phyloP scores from a whole-genome alignment of 2,113 vertebrate species.

The Ptilonorhynchus violaceus region DNA sequence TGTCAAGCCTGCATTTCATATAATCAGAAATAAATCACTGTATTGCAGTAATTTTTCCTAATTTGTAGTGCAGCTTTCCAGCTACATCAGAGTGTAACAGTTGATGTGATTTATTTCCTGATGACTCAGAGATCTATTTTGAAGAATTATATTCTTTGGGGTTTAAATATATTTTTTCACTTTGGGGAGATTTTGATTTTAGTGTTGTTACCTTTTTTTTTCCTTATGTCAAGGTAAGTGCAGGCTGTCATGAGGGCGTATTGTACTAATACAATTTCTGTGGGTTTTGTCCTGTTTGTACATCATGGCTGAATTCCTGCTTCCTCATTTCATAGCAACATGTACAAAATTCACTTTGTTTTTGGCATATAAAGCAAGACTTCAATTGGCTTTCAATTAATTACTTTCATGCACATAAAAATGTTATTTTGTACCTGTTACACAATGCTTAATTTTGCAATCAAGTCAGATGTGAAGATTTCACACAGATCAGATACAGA shows the following conservation, averaged over 20 bases:
- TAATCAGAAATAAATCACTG: neutral
- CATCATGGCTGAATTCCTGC: neutral
- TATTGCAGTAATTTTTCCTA: neutral
- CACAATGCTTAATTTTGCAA: neutral
- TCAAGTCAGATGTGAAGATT: neutral
- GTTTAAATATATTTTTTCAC: neutral
- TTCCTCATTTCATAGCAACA: neutral
- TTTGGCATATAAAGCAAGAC: neutral
- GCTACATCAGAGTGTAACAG: neutral
- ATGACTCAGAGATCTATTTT: neutral
- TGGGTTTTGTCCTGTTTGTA: neutral
- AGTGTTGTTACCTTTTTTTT: neutral
- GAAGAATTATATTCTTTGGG: neutral
- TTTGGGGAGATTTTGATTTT: neutral
- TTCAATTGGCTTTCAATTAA: neutral
- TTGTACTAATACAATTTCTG: neutral
- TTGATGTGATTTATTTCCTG: slow-evolving; percentile 9
- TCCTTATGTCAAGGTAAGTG: neutral
- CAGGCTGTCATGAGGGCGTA: neutral
- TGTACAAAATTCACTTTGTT: neutral
- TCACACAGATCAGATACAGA: neutral
- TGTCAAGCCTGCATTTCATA: neutral
- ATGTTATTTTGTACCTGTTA: neutral
- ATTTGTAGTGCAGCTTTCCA: neutral
- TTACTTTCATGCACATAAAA: neutral